phyloP scores from a whole-genome alignment of 2,797 vertebrate species.

The Spheniscus humboldti region DNA sequence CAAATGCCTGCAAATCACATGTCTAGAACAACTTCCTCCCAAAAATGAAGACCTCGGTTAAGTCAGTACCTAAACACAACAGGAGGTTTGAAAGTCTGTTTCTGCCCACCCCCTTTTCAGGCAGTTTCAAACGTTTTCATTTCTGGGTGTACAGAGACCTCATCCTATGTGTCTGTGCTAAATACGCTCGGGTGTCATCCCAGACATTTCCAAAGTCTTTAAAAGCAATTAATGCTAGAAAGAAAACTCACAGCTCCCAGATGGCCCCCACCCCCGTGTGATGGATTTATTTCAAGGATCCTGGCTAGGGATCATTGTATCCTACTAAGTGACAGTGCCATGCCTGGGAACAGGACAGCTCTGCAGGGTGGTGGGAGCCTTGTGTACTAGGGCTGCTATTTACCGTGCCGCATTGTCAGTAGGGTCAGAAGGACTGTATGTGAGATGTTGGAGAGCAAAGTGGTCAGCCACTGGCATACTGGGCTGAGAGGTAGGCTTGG shows the following conservation, averaged over 20 bases:
- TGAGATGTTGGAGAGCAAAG: background rate
- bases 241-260: background rate
- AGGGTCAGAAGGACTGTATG: background rate
- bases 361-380: background rate
- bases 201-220: background rate
- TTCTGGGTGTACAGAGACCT: background rate
- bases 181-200: background rate
- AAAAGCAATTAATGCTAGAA: background rate
- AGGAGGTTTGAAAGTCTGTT: background rate
- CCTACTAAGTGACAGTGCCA: background rate
- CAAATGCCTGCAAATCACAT: background rate
- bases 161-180: background rate
- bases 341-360: background rate
- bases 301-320: background rate
- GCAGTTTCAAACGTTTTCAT: background rate
- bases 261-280: background rate
- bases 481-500: background rate
- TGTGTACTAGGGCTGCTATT: background rate
- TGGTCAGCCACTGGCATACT: background rate
- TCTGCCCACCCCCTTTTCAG: background rate
- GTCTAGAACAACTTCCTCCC: background rate
- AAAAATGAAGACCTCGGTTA: background rate
- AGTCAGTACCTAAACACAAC: background rate
- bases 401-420: background rate
- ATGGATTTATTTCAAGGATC: background rate